Base-by-base conservation (phyloP, 2,113 vertebrate species). In the Anoura caudifer region DNA sequence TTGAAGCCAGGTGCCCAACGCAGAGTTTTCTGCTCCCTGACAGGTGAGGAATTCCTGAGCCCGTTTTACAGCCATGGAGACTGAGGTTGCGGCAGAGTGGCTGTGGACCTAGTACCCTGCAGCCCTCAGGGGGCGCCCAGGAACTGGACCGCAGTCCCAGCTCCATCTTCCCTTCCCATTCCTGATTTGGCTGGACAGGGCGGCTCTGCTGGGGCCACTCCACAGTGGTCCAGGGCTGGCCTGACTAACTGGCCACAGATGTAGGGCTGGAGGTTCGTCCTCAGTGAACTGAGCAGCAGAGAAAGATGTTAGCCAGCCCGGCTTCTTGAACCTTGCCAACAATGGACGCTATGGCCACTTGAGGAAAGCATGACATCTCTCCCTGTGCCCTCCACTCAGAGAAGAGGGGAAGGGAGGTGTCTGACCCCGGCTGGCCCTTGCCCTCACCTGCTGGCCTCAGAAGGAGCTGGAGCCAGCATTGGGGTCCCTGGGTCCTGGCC, bases 1-100 rank as follows among this genome's bases (percentile, higher is more conserved):
- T 4, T 4, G 20, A 10, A 75, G 41, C 20, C 43, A 0, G 59
- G 28, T 0, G 4, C 3, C 14, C 2, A 0, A 2, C 1, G 38
- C 12, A 5, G 1, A 3, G 47, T 0, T 6, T 16, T 17, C 41
- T 5, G 54, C 33, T 4, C 10, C 33, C n/a, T 2, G 24, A 4
- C 31, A 0, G 73, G 67, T 0, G 41, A 43, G 28, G 26, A 1
- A 7, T 38, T 3, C 5, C 11, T 7, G 3, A 13, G 50, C 59
- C 59, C 50, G 0, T 15, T 45, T 17, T 4, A 20, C 36, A 28
- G 83, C 41, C 0, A 0, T 14, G 80, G 69, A 38, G 59, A 77
- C 38, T 4, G 12, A 2, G 52, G 14, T 5, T 0, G 15, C 20
- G 28, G 73, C 15, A 17, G 80, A 31, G 72, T 5, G 73, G 41